A percentile compares a stretch with the other conserved stretches of the same genome.
phyloP scores from a whole-genome alignment of 2,797 vertebrate species.

The Fratercula arctica region DNA sequence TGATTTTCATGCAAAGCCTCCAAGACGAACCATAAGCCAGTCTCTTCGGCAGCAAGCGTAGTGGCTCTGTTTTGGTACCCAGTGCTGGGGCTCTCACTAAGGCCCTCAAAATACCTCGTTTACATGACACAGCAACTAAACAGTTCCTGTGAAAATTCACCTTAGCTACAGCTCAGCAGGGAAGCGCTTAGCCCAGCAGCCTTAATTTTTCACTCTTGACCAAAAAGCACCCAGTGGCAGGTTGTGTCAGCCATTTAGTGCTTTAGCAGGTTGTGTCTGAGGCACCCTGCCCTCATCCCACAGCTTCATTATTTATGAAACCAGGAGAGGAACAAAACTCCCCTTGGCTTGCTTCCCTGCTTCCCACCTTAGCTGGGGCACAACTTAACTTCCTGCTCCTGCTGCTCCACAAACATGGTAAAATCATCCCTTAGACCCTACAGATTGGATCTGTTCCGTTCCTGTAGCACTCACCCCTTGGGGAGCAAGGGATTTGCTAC shows the following conservation, averaged over 20 bases:
- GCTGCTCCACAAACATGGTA: not conserved
- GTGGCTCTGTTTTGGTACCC: not conserved
- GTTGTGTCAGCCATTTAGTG: not conserved
- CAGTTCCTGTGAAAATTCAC: not conserved
- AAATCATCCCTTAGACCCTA: not conserved
- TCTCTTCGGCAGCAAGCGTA: fast-evolving
- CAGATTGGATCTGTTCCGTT: not conserved
- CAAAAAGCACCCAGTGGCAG: not conserved
- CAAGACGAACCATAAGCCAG: not conserved
- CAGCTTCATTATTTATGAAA: not conserved
- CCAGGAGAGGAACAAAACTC: not conserved
- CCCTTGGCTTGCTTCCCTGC: not conserved
- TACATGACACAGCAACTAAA: not conserved
- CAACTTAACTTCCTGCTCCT: not conserved
- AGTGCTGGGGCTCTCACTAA: not conserved
- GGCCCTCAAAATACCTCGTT: not conserved
- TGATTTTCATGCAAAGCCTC: not conserved
- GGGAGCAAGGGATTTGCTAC: not conserved
- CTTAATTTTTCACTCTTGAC: not conserved
- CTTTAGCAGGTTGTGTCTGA: not conserved
- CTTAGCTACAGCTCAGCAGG: not conserved
- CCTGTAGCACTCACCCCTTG: not conserved
- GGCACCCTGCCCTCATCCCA: not conserved
- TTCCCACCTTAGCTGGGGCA: not conserved
- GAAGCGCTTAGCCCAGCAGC: not conserved